Percentiles rank a stretch among this genome's conserved stretches.
phyloP scores from a whole-genome alignment of 2,797 vertebrate genomes.

The Gorsachius magnificus region DNA sequence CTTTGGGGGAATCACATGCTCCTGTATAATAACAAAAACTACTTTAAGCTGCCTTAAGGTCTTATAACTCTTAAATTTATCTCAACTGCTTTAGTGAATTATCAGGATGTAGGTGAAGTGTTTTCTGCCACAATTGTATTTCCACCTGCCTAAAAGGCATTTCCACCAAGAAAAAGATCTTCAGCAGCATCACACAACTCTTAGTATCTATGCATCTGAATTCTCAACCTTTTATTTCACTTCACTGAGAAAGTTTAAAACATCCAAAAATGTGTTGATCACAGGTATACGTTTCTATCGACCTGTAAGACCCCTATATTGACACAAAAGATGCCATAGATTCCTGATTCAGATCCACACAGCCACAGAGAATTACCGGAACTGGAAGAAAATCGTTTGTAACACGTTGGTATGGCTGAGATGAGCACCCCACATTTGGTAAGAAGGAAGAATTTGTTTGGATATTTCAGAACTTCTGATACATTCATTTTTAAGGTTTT shows the following conservation, averaged over 20 bases:
- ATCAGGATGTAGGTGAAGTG: not conserved
- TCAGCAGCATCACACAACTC: not conserved
- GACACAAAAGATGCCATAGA: not conserved
- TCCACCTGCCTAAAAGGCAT: not conserved
- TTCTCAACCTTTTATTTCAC: not conserved
- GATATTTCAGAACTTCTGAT: not conserved
- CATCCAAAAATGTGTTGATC: not conserved
- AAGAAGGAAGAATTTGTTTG: not conserved
- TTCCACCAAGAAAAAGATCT: not conserved
- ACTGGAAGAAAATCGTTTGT: not conserved
- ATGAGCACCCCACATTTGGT: not conserved
- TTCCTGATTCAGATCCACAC: not conserved
- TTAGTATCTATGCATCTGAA: not conserved
- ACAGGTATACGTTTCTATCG: not conserved
- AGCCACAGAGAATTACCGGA: not conserved
- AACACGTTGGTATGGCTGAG: fast-evolving
- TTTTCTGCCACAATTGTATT: not conserved
- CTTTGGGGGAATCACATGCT: not conserved
- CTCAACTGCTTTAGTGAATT: not conserved
- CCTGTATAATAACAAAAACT: not conserved
- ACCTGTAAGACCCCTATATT: not conserved
- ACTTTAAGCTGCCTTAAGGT: not conserved
- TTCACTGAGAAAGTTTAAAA: not conserved
- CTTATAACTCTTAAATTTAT: not conserved
- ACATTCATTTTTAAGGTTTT: not conserved